phyloP scores from a whole-genome alignment of 2,797 vertebrate species.

The Dryobates pubescens region DNA sequence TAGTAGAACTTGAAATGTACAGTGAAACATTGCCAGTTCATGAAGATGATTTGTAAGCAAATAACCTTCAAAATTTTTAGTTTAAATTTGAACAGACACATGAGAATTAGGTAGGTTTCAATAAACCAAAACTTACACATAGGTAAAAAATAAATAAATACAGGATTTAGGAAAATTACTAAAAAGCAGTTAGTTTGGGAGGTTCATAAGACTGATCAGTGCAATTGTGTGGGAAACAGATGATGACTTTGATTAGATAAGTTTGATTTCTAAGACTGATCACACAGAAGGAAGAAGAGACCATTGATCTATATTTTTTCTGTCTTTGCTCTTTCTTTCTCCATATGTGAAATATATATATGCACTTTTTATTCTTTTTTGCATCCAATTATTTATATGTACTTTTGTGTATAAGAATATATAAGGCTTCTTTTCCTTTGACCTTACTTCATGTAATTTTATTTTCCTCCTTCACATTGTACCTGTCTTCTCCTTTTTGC shows the following conservation, averaged over 20 bases:
- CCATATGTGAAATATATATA: background rate
- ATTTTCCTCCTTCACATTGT: background rate
- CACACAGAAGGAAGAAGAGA: background rate
- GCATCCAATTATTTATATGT: background rate
- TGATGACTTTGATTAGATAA: background rate
- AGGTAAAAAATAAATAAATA: background rate
- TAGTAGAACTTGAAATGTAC: background rate
- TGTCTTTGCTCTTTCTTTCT: background rate
- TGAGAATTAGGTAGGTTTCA: background rate
- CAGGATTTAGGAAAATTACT: background rate
- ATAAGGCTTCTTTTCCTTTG: background rate
- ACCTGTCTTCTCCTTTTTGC: background rate
- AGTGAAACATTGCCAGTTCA: background rate
- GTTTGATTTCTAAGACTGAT: background rate
- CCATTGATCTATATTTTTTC: background rate
- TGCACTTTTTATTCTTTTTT: too few relatives aligned
- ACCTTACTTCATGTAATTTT: background rate
- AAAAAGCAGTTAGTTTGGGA: background rate
- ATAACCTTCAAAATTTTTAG: background rate
- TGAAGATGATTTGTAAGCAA: background rate
- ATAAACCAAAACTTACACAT: background rate
- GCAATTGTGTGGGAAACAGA: background rate
- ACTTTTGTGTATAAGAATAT: background rate
- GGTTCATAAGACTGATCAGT: background rate
- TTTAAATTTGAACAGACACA: background rate